These are phyloP conservation scores for Drosophila siamana DNA, from an alignment of 2,888 invertebrate species.

Conservation along the genomic window DNA sequence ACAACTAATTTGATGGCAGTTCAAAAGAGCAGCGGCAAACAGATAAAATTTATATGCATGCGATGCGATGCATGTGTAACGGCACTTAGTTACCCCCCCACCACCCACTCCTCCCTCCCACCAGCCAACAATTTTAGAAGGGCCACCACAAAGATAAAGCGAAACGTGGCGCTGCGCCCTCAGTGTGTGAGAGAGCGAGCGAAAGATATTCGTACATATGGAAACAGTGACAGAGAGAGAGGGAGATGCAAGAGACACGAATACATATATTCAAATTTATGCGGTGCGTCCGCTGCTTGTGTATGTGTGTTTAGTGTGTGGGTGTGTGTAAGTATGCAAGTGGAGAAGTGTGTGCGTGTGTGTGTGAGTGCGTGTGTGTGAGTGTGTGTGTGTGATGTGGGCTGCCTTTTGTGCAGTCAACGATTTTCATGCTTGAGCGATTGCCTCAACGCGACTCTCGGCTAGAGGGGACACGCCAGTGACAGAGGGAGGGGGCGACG, in stretches of 20 bases:
- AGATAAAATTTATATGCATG: slow-evolving; percentile 73
- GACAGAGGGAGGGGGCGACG: slow-evolving; percentile 3
- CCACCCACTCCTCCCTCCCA: background rate
- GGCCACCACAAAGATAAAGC: slow-evolving; percentile 69
- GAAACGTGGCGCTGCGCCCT: slow-evolving; percentile 54
- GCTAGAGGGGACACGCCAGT: slow-evolving; percentile 22
- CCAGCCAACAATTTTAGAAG: slow-evolving; percentile 32
- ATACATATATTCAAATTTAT: slow-evolving; percentile 71
- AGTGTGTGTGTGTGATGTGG: slow-evolving; percentile 50
- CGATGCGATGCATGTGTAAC: slow-evolving; percentile 73
- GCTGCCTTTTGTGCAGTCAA: slow-evolving; percentile 81
- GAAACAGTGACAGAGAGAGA: background rate
- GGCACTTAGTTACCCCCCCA: slow-evolving; percentile 65
- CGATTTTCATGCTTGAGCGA: slow-evolving; percentile 81
- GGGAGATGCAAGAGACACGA: slow-evolving; percentile 4
- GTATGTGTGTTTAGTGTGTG: slow-evolving; percentile 1
- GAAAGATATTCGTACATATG: background rate
- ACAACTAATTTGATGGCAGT: slow-evolving; percentile 81
- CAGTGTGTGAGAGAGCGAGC: slow-evolving; percentile 12
- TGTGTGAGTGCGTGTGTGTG: slow-evolving; percentile 18
- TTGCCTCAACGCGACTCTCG: slow-evolving; percentile 58
- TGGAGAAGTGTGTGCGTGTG: slow-evolving; percentile 40
- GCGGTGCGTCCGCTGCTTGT: slow-evolving; percentile 44
- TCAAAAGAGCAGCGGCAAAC: slow-evolving; percentile 77
- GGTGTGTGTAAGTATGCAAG: slow-evolving; percentile 18